Evolutionary conservation across 2,113 vertebrate species (phyloP).

Genomic region (Circaetus gallicus): DNA sequence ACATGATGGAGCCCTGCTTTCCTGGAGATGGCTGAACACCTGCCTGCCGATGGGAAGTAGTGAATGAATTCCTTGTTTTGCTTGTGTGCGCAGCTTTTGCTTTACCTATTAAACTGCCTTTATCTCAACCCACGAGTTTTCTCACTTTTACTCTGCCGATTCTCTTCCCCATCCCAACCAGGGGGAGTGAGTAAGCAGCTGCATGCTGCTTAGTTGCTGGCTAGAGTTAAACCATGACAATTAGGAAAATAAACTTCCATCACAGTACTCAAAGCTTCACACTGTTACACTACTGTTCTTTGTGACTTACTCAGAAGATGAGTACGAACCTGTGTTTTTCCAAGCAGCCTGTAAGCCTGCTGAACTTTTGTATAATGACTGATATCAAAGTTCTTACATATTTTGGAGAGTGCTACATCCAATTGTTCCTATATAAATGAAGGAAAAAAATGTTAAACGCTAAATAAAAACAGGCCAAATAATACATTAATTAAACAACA

Average conservation of each 20-base stretch:
- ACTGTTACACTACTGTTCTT: not conserved
- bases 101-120: not conserved
- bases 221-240: no score
- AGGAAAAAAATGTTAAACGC: not conserved
- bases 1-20: not conserved
- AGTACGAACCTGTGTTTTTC: constrained; percentile 93
- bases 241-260: no score
- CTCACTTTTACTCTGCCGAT: not conserved
- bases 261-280: not conserved
- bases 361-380: constrained; percentile 96
- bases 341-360: constrained; percentile 92
- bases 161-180: not conserved
- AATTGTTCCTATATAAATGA: constrained; percentile 86
- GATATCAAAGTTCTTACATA: constrained; percentile 97
- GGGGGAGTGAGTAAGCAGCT: fast-evolving
- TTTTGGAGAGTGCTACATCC: constrained; percentile 95
- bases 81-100: not conserved
- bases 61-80: not conserved
- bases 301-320: not conserved
- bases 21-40: not conserved
- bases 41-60: not conserved
- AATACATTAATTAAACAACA: not conserved
- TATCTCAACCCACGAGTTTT: not conserved
- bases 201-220: not conserved
- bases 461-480: not conserved